These are phyloP conservation scores for Dexiosoma caninum DNA, from an alignment of 2,888 invertebrate genomes.

Conservation along the genomic window DNA sequence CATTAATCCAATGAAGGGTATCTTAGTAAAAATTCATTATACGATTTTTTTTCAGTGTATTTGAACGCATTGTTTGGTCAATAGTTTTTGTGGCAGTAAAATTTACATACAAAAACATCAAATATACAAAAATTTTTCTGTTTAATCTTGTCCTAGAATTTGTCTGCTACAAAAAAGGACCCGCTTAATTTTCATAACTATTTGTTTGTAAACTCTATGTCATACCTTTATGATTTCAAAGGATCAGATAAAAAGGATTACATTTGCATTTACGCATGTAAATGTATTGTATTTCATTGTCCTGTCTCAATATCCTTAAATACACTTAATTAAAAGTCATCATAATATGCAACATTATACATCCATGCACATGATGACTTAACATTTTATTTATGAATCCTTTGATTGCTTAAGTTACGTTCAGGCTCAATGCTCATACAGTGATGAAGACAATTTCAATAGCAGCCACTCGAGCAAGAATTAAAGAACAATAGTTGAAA, in stretches of 20 bases:
- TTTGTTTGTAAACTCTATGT: constrained; percentile 14
- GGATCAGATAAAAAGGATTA: constrained; percentile 12
- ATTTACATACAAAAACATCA: neutral
- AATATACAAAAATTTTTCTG: neutral
- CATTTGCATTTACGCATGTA: neutral
- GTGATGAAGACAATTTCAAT: constrained; percentile 20
- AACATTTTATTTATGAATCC: constrained; percentile 30
- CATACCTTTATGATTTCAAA: neutral
- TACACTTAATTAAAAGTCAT: neutral
- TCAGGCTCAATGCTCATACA: constrained; percentile 23
- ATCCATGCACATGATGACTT: constrained; percentile 43
- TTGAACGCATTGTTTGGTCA: constrained; percentile 18
- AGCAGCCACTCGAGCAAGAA: constrained; percentile 18
- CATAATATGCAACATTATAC: neutral
- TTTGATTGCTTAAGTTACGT: constrained; percentile 44
- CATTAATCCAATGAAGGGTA: too few species aligned
- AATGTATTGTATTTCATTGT: neutral
- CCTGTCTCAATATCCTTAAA: constrained; percentile 3
- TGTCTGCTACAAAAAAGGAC: constrained; percentile 22
- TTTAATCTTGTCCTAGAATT: neutral
- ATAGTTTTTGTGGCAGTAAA: constrained; percentile 6
- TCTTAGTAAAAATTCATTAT: too few species aligned
- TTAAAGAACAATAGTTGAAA: neutral
- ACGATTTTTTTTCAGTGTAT: too few species aligned
- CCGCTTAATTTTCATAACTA: constrained; percentile 28